Base-by-base conservation (phyloP, 2,888 invertebrate species). In the Phlogophora meticulosa region DNA sequence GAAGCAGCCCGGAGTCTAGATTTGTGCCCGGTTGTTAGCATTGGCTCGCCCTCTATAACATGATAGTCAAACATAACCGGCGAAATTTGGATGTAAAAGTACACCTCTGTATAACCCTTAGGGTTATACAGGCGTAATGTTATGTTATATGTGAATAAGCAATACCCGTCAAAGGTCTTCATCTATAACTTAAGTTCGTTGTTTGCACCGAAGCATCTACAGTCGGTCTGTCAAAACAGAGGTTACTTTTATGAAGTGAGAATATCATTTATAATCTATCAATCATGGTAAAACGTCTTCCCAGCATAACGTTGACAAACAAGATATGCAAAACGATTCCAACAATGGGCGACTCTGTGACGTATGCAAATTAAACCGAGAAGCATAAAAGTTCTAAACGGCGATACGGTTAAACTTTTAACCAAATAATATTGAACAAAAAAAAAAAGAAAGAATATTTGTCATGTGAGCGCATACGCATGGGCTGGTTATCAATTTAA, bases 401-500 rank as follows among this genome's bases (percentile, higher is more conserved):
- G 68, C 88, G 88, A 86, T 92, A 93, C 92, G 94, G 94, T 95
- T 94, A 91, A 91, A 93, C 85, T 89, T 92, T 87, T 92, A 93
- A 95, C 94, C 94, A 93, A 93, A 94, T 90, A 91, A 86, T 92
- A 90, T 92, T 89, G 78, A 84, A 88, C 82, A 86, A 86, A 81
- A 85, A 81, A 85, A 82, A 86, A 87, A 85, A 55, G 75, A 82
- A 65, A 79, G 83, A 81, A 78, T 78, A 90, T 93, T 90, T 92
- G 90, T 92, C 91, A 92, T 89, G 83, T 83, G 89, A 89, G 85
- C 87, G 88, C 86, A 86, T 88, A 90, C 90, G 90, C 91, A 92
- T 90, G 87, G 88, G 88, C 90, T 89, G 91, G 94, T 95, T 95
- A 94, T 95, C 95, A 95, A 94, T 95, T 94, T 93, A 93, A 91